These are phyloP conservation scores for Neuroscelio doddi DNA, from an alignment of 2,888 invertebrate species.

Conservation along the genomic window DNA sequence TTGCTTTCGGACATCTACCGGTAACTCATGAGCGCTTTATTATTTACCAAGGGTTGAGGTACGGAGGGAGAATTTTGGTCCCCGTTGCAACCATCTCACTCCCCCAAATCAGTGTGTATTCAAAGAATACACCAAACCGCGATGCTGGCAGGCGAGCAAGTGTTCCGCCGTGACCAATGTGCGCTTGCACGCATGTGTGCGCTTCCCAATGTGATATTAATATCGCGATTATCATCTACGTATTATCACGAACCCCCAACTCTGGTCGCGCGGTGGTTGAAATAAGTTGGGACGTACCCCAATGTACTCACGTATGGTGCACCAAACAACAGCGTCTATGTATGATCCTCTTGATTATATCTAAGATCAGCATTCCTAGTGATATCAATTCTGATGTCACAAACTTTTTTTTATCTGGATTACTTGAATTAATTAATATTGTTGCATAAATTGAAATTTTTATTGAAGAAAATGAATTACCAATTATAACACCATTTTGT, in stretches of 20 bases:
- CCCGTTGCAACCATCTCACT: conserved; percentile 34
- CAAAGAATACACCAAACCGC: conserved; percentile 54
- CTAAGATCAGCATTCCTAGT: conserved; percentile 23
- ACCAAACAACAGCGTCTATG: conserved; percentile 8
- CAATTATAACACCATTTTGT: too few species aligned
- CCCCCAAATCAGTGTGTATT: conserved; percentile 68
- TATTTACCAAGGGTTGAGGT: conserved; percentile 31
- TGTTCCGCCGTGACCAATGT: conserved; percentile 71
- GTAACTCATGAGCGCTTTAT: conserved; percentile 28
- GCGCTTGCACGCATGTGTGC: conserved; percentile 71
- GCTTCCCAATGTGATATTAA: conserved; percentile 72
- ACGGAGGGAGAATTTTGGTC: conserved; percentile 32
- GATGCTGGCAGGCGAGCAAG: conserved; percentile 64
- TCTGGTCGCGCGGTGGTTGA: conserved; percentile 47
- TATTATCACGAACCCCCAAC: conserved; percentile 63
- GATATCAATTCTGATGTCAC: conserved; percentile 16
- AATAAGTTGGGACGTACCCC: conserved; percentile 42
- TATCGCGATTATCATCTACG: conserved; percentile 72
- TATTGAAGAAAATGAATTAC: too few species aligned
- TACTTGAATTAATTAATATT: too few species aligned
- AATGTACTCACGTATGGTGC: not conserved
- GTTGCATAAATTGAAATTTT: too few species aligned
- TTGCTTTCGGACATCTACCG: conserved; percentile 22
- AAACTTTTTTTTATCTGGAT: too few species aligned
- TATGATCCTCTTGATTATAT: conserved; percentile 24